phyloP scores from a whole-genome alignment of 2,888 invertebrate genomes.

The Diachrysia chrysitis region DNA sequence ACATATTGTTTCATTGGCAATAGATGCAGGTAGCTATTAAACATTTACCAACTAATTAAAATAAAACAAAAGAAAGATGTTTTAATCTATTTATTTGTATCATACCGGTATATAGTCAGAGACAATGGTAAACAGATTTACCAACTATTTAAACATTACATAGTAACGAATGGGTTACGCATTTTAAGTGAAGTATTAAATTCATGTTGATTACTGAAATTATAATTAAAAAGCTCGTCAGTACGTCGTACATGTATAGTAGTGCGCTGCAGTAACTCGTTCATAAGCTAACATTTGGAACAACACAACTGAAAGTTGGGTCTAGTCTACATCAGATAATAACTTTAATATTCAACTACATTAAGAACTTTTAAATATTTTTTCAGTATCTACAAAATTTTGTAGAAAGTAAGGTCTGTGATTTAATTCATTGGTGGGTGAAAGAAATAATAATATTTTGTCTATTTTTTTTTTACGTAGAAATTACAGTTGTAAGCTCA shows the following conservation, averaged over 20 bases:
- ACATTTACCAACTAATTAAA: slow-evolving; percentile 33
- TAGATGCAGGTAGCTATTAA: slow-evolving; percentile 51
- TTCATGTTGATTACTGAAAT: slow-evolving; percentile 35
- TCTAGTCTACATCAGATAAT: background rate
- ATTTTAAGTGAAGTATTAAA: slow-evolving; percentile 51
- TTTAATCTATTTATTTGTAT: slow-evolving; percentile 75
- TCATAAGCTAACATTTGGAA: slow-evolving; percentile 10
- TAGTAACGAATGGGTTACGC: slow-evolving; percentile 70
- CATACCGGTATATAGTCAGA: slow-evolving; percentile 70
- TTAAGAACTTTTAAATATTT: no score
- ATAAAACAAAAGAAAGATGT: slow-evolving; percentile 49
- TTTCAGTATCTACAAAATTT: no score
- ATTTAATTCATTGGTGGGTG: no score
- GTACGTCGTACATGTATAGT: slow-evolving; percentile 25
- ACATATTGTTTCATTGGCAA: slow-evolving; percentile 56
- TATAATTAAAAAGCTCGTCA: slow-evolving; percentile 28
- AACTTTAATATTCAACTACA: background rate
- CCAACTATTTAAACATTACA: slow-evolving; percentile 70
- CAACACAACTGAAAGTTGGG: background rate
- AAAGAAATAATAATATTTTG: no score
- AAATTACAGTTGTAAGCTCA: no score
- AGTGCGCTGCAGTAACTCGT: slow-evolving; percentile 31
- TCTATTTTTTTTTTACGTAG: no score
- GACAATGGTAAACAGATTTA: slow-evolving; percentile 63
- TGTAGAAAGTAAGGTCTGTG: no score